Base-by-base conservation (phyloP, 53 echinoderm and acorn worm genomes). In the Actinopyga echinites region DNA sequence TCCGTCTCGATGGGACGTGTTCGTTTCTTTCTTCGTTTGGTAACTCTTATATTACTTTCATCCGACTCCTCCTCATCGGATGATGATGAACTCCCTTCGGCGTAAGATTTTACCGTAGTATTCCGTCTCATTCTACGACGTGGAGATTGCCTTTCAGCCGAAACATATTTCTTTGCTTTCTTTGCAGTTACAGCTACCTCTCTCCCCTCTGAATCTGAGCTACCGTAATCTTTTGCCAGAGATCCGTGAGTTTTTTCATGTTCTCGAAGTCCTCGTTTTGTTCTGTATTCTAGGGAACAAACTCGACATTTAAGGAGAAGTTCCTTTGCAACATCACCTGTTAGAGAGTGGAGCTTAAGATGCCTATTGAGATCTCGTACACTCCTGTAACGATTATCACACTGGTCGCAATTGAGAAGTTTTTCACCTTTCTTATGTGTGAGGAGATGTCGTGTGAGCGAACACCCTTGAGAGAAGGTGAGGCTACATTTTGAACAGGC, bases 401-500 rank as follows among this genome's bases (percentile, higher is more conserved):
- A 79, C 6, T 56, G 35, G 6, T 79, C 23, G 55, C 79, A 79
- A 30, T 79, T 21, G 6, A 79, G 56, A 24, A 79, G 55, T 57
- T 29, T 56, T 57, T 79, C 79, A 20, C 79, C 79, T 37, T 30
- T 36, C 29, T 79, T 55, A 23, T 79, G 79, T 6, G 79, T 79
- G 17, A 33, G 30, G 9, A 56, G 56, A 79, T 79, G 79, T 3
- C 79, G 28, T 3, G 56, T 33, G 13, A 56, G 30, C 1, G 79
- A 55, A 33, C 58, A 57, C 9, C 58, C 30, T 56, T 79, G 79
- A 17, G 79, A 20, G 35, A 79, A 79, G 5, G 79, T 30, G 20
- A 79, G 79, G 33, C 79, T 79, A 30, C 79, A 79, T 56, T 56
- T 56, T 54, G 79, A 34, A 53, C 79, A 79, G 21, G 31, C 58